Evolutionary conservation across 2,888 invertebrate species (phyloP).

Genomic region (Xiphydria camelus): DNA sequence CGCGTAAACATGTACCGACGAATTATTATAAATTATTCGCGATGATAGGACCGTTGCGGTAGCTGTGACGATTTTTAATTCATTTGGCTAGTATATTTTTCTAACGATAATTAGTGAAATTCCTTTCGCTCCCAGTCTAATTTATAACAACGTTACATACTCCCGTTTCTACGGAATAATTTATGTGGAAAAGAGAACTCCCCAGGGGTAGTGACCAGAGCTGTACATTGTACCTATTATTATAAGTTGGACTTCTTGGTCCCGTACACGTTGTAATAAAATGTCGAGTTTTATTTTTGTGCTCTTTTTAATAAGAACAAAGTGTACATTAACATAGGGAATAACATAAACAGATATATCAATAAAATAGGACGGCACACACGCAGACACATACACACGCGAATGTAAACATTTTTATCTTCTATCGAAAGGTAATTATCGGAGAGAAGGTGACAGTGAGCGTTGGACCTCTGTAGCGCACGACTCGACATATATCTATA

Average conservation of each 20-base stretch:
- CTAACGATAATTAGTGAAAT: conserved; percentile 31
- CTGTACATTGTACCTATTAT: conserved; percentile 55
- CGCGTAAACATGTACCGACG: no score
- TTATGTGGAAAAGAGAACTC: conserved; percentile 29
- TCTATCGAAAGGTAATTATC: conserved; percentile 21
- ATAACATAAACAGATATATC: conserved; percentile 52
- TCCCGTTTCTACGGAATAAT: conserved; percentile 38
- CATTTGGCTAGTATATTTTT: conserved; percentile 36
- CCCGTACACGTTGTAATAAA: conserved; percentile 41
- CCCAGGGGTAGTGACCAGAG: no score
- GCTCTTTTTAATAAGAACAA: conserved; percentile 47
- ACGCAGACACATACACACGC: conserved; percentile 28
- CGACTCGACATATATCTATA: conserved; percentile 11
- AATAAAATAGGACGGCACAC: conserved; percentile 51
- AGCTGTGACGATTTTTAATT: no score
- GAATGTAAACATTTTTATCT: conserved; percentile 38
- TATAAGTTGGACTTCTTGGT: conserved; percentile 43
- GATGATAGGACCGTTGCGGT: no score
- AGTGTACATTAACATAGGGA: conserved; percentile 55
- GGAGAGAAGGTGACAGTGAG: background rate
- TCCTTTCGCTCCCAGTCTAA: conserved; percentile 26
- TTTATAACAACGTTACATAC: conserved; percentile 28
- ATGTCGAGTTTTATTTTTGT: conserved; percentile 51
- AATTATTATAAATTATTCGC: no score
- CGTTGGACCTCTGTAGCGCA: conserved; percentile 11